These are phyloP conservation scores for Natrix natrix DNA, from an alignment of 2,797 vertebrate genomes.

Conservation along the genomic window DNA sequence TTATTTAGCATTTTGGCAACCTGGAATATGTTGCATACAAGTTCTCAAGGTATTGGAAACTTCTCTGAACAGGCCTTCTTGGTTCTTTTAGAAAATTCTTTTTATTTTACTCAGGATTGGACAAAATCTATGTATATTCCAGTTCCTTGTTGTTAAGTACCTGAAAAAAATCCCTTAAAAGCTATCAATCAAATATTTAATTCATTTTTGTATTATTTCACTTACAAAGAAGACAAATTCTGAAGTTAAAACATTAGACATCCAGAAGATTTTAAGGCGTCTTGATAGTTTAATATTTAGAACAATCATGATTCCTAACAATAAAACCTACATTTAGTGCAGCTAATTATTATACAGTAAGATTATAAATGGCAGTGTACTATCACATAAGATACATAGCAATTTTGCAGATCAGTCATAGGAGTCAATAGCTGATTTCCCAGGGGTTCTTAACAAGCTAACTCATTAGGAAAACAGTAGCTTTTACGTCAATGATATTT, in stretches of 20 bases:
- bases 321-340: not conserved
- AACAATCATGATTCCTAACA: not conserved
- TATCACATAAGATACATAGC: slow-evolving; percentile 6
- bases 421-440: slow-evolving; percentile 16
- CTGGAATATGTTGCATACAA: not conserved
- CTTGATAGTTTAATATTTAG: not conserved
- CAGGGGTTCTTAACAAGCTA: not conserved
- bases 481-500: slow-evolving; percentile 27
- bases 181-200: not conserved
- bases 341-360: not conserved
- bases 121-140: not conserved
- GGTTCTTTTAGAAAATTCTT: not conserved
- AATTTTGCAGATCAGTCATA: not conserved
- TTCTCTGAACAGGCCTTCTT: not conserved
- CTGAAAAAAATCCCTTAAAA: not conserved
- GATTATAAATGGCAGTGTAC: slow-evolving; percentile 2
- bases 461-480: slow-evolving; percentile 7
- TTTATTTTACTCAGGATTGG: not conserved
- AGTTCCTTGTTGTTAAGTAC: not conserved
- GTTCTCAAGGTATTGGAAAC: not conserved
- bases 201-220: not conserved
- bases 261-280: not conserved
- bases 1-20: not conserved
- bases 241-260: not conserved
- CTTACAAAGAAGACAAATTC: not conserved